A percentile compares a stretch with the other conserved stretches of the same genome.
These are phyloP conservation scores for Hydriomena furcata DNA, from an alignment of 2,888 invertebrate genomes.

Conservation along the genomic window DNA sequence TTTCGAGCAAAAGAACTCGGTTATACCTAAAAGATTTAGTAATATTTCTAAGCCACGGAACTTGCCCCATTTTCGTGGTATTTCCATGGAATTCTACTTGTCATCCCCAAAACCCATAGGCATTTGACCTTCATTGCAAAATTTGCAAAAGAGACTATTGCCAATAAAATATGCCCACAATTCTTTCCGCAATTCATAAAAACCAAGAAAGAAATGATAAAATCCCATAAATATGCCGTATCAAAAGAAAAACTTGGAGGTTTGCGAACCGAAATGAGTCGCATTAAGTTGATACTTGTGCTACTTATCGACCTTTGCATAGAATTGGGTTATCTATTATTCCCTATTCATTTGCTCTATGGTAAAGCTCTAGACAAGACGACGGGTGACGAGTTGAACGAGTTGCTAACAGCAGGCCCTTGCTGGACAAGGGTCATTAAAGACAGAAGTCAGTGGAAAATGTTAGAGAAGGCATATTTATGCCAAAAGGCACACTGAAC, in stretches of 20 bases:
- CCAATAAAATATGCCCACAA: constrained; percentile 26
- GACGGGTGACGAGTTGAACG: too few species aligned
- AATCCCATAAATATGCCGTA: constrained; percentile 42
- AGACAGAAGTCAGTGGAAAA: too few species aligned
- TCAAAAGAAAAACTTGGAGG: constrained; percentile 44
- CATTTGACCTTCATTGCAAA: constrained; percentile 28
- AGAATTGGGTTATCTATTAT: background rate
- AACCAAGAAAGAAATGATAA: constrained; percentile 25
- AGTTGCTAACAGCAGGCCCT: too few species aligned
- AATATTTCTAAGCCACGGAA: background rate
- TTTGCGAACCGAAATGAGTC: constrained; percentile 21
- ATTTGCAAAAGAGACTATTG: constrained; percentile 22
- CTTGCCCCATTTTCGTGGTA: background rate
- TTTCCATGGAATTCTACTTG: background rate
- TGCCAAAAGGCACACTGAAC: too few species aligned
- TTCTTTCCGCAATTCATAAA: constrained; percentile 31
- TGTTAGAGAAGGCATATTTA: too few species aligned
- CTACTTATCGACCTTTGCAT: background rate
- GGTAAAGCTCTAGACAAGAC: too few species aligned
- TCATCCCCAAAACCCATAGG: constrained; percentile 8
- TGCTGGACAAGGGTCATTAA: too few species aligned
- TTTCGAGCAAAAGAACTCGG: too few species aligned
- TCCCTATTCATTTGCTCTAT: background rate
- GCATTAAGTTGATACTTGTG: background rate
- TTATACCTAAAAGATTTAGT: too few species aligned